phyloP scores from a whole-genome alignment of 2,797 vertebrate genomes.

The Sebastes steindachneri region DNA sequence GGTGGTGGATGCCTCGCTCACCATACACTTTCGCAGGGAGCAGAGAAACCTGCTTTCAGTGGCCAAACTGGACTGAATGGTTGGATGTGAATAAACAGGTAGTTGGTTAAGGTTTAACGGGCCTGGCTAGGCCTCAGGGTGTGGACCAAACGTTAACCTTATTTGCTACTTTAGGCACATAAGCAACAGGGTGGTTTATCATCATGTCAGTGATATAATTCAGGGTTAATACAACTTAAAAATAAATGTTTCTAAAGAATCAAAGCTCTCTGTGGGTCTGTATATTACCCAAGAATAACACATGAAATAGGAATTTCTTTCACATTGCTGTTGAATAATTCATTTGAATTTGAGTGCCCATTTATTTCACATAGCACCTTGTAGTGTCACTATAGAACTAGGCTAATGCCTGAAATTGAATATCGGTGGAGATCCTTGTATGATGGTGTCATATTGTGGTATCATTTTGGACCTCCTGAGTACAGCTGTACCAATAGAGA shows the following conservation, averaged over 20 bases:
- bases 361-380: background rate
- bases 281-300: background rate
- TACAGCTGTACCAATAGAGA: background rate
- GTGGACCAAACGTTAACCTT: slow-evolving; percentile 61
- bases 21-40: slow-evolving; percentile 45
- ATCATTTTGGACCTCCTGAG: background rate
- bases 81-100: slow-evolving; percentile 33
- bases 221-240: slow-evolving; percentile 24
- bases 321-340: background rate
- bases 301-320: background rate
- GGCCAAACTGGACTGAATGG: background rate
- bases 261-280: background rate
- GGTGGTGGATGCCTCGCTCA: slow-evolving; percentile 58
- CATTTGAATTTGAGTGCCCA: background rate
- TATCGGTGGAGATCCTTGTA: background rate
- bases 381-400: background rate
- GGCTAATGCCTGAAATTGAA: background rate
- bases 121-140: slow-evolving; percentile 40
- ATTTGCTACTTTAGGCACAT: slow-evolving; percentile 48
- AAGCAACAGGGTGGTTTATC: background rate
- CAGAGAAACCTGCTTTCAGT: slow-evolving; percentile 25
- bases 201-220: background rate
- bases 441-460: background rate
- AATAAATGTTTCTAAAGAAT: slow-evolving; percentile 7
- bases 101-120: slow-evolving; percentile 54